phyloP scores from a whole-genome alignment of 2,113 vertebrate genomes.

The Prionailurus viverrinus region DNA sequence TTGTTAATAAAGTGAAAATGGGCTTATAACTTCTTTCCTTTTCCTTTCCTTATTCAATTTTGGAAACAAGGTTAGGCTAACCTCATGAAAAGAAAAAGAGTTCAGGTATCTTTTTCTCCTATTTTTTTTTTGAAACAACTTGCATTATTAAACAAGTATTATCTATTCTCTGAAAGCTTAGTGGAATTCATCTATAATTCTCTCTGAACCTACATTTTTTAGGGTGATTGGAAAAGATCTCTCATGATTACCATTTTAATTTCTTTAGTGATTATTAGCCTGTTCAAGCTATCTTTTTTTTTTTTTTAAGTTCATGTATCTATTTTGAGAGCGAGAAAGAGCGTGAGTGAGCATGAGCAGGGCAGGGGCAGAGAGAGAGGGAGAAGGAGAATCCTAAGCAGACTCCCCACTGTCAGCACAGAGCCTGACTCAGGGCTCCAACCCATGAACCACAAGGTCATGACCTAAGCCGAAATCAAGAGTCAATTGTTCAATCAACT shows the following conservation, averaged over 20 bases:
- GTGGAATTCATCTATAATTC: neutral
- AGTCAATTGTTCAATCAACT: no score
- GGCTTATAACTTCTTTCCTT: neutral
- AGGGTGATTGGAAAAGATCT: neutral
- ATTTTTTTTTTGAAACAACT: neutral
- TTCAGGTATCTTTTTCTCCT: neutral
- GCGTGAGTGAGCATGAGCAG: no score
- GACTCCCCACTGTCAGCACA: no score
- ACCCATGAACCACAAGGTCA: no score
- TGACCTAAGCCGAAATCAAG: no score
- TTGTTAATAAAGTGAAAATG: slow-evolving; percentile 45
- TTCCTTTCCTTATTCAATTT: neutral
- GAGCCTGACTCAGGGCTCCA: no score
- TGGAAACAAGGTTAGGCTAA: neutral
- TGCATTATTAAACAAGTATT: neutral
- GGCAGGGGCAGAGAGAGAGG: no score
- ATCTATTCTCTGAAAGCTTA: neutral
- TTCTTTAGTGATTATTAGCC: neutral
- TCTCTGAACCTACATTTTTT: neutral
- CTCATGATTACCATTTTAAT: neutral
- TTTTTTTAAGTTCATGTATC: no score
- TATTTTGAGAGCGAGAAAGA: no score
- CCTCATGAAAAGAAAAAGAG: neutral
- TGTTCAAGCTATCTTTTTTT: neutral
- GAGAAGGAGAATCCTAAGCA: no score